Evolutionary conservation across 2,797 vertebrate species (phyloP), one percentile per base, ranked within the genome.

Genomic region (Poeciliopsis paucimaculata): DNA sequence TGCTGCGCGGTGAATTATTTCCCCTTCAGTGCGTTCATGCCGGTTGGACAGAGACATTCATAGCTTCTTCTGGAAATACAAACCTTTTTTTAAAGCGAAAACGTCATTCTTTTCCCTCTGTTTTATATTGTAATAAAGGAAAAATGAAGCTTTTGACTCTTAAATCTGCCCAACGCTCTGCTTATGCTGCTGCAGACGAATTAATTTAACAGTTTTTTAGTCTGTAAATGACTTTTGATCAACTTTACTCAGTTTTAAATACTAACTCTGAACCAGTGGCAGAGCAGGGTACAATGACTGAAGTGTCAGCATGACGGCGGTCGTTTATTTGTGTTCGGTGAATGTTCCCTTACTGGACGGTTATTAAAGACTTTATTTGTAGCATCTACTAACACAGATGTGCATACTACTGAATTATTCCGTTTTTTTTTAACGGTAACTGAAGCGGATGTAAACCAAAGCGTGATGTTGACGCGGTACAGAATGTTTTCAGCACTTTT

Each of bases 371-470:
- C 39, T 70, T 43, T 15, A n/a, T n/a, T 45, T 26, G 3, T 70
- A 70, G 39, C 43, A 3, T 72, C 68, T 28, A 41, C 68, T 45
- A 10, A 46, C n/a, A 46, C 13, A 55, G 36, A 31, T 71, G 82
- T 89, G 82, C 75, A 79, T 57, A 90, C 88, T 91, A 87, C 90
- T 92, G 89, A 91, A 72, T 82, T 70, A 55, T 60, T 11, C 9
- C 45, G 55, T 76, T 77, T 66, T 71, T 71, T 34, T 23, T 78
- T 49, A 68, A 62, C 1, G 4, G 64, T 62, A 64, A 81, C 11
- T 26, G 36, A 70, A 81, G 55, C 31, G 13, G 41, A 45, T 31
- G 46, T 73, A 88, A 92, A 92, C 92, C 94, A 93, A 94, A 94
- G 91, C 31, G 66, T 80, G 86, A 41, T n/a, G 45, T 81, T 4